Conservation (phyloP, 2,113 vertebrate species). For the Boleophthalmus pectinirostris region DNA sequence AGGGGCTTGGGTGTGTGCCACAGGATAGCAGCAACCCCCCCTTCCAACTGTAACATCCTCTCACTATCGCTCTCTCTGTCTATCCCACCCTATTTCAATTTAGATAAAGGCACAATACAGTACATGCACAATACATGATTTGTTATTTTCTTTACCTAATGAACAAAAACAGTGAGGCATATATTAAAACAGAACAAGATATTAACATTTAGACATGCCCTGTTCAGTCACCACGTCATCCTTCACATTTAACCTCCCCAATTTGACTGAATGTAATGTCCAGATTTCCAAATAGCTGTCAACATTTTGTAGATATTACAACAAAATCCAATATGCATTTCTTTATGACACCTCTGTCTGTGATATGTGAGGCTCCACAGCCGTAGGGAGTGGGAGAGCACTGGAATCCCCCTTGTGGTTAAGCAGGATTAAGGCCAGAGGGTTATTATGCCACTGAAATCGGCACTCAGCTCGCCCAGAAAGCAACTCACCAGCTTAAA, state of each 20-base stretch:
- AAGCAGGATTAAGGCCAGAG: slow-evolving; percentile 73
- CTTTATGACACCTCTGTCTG: slow-evolving; percentile 5
- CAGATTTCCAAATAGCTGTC: too few species aligned
- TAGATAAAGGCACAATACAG: background rate
- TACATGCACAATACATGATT: background rate
- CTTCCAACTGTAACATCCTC: background rate
- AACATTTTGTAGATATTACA: background rate
- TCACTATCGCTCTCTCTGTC: background rate
- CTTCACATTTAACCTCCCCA: too few species aligned
- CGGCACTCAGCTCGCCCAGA: slow-evolving; percentile 38
- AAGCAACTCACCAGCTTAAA: slow-evolving; percentile 54
- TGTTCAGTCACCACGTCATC: too few species aligned
- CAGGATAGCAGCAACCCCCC: background rate
- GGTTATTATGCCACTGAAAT: slow-evolving; percentile 68
- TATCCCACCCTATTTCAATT: background rate
- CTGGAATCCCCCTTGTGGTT: slow-evolving; percentile 46
- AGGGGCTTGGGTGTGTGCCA: background rate
- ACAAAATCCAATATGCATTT: background rate
- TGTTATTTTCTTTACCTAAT: too few species aligned
- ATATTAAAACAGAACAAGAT: too few species aligned
- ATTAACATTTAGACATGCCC: too few species aligned
- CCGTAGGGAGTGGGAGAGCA: slow-evolving; percentile 25
- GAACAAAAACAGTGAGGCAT: too few species aligned
- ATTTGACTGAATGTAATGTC: background rate
- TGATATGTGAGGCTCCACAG: slow-evolving; percentile 7